Percentiles rank a stretch among this genome's conserved stretches.
Evolutionary conservation across 2,797 vertebrate species (phyloP).

Genomic region (Sebastiscus tertius): DNA sequence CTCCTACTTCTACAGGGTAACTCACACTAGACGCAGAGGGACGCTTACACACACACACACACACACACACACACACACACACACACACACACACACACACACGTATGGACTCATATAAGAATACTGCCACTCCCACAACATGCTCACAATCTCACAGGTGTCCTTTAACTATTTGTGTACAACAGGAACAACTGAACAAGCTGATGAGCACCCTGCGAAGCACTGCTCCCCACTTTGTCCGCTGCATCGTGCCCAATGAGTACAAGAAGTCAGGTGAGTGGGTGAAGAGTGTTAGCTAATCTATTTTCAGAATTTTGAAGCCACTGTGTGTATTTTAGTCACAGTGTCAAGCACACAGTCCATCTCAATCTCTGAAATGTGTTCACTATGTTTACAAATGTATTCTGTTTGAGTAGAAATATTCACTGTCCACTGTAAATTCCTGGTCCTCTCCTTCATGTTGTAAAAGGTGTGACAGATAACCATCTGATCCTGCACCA

Average conservation of each 20-base stretch:
- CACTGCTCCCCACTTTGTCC: constrained; percentile 88
- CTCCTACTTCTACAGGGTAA: constrained; percentile 78
- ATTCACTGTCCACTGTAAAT: not conserved
- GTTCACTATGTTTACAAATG: not conserved
- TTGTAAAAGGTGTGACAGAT: constrained; percentile 77
- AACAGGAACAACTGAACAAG: constrained; percentile 89
- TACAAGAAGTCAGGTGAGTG: constrained; percentile 86
- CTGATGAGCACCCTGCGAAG: constrained; percentile 87
- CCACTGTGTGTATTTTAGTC: not conserved
- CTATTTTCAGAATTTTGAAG: not conserved
- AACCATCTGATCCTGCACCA: constrained; percentile 82
- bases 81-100: not conserved
- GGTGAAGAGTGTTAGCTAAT: not conserved
- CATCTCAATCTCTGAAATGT: not conserved
- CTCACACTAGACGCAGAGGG: not conserved
- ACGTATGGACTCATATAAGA: not conserved
- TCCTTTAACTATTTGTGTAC: not conserved
- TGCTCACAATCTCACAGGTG: not conserved
- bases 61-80: not conserved
- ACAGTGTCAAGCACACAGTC: not conserved
- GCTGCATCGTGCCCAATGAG: constrained; percentile 89
- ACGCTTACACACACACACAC: not conserved
- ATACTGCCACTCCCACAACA: not conserved
- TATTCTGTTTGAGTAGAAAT: not conserved
- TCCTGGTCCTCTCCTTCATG: not conserved